A percentile compares a stretch with the other conserved stretches of the same genome.
Evolutionary conservation across 2,888 invertebrate species (phyloP).

Genomic region (Boloria selene): DNA sequence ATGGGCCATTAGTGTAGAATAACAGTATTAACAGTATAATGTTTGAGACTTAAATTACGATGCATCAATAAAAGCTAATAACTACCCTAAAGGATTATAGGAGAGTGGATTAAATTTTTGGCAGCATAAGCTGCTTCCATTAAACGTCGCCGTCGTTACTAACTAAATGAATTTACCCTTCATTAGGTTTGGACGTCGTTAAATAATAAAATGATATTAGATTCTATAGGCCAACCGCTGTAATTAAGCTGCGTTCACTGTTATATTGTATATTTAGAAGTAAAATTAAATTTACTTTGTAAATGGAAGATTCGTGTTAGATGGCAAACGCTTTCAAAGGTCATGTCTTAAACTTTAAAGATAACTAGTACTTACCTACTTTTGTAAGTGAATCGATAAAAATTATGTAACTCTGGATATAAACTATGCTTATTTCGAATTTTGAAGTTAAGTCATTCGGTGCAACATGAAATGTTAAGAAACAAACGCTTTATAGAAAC

Average conservation of each 20-base stretch:
- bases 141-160: slow-evolving; percentile 40
- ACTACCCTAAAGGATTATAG: slow-evolving; percentile 25
- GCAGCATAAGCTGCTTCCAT: slow-evolving; percentile 38
- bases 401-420: no score
- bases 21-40: neutral
- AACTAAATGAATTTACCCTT: slow-evolving; percentile 57
- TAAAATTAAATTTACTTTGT: slow-evolving; percentile 29
- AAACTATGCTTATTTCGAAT: no score
- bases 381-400: neutral
- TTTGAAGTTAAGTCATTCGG: no score
- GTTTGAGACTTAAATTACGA: slow-evolving; percentile 27
- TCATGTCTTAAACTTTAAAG: neutral
- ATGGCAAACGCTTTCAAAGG: neutral
- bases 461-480: no score
- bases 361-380: neutral
- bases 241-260: slow-evolving; percentile 41
- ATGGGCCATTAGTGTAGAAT: no score
- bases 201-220: slow-evolving; percentile 48
- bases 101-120: slow-evolving; percentile 37
- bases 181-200: slow-evolving; percentile 60
- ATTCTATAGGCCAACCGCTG: slow-evolving; percentile 43
- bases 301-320: slow-evolving; percentile 19
- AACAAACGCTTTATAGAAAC: no score
- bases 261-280: slow-evolving; percentile 30
- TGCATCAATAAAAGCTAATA: slow-evolving; percentile 32